These are phyloP conservation scores for Aphodius sticticus DNA, from an alignment of 2,888 invertebrate species.

Conservation along the genomic window DNA sequence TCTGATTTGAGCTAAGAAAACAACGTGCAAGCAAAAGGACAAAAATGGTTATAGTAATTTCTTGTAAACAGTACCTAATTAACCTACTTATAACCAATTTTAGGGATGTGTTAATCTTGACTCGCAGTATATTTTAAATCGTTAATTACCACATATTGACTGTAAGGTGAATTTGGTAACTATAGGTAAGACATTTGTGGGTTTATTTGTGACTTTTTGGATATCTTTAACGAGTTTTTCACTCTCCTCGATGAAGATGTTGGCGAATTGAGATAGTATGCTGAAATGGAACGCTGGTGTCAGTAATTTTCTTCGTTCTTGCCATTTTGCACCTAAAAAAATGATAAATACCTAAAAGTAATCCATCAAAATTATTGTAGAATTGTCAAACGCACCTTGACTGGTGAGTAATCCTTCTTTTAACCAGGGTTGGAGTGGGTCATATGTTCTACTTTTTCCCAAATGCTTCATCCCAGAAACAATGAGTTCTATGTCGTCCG, in stretches of 20 bases:
- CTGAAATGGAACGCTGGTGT: slow-evolving; percentile 74
- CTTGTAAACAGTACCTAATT: no score
- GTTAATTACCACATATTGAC: slow-evolving; percentile 35
- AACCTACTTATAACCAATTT: no score
- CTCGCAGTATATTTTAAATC: neutral
- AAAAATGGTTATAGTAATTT: slow-evolving; percentile 8
- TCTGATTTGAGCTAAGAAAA: no score
- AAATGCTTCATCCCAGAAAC: slow-evolving; percentile 51
- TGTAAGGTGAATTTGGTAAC: slow-evolving; percentile 57
- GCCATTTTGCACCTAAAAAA: slow-evolving; percentile 64
- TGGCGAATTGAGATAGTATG: slow-evolving; percentile 61
- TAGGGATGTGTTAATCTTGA: no score
- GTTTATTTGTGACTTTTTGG: slow-evolving; percentile 47
- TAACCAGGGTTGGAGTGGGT: slow-evolving; percentile 54
- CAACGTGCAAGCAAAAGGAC: no score
- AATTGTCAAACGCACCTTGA: slow-evolving; percentile 38
- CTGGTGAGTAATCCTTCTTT: slow-evolving; percentile 56
- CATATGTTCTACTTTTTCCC: slow-evolving; percentile 52
- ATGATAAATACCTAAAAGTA: neutral
- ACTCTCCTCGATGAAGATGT: slow-evolving; percentile 59
- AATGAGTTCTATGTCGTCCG: slow-evolving; percentile 62
- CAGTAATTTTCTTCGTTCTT: slow-evolving; percentile 66
- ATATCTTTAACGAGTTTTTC: slow-evolving; percentile 54
- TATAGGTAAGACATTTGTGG: slow-evolving; percentile 65
- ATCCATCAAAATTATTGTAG: neutral